phyloP scores from a whole-genome alignment of 2,888 invertebrate species.

The Halictus ligatus region DNA sequence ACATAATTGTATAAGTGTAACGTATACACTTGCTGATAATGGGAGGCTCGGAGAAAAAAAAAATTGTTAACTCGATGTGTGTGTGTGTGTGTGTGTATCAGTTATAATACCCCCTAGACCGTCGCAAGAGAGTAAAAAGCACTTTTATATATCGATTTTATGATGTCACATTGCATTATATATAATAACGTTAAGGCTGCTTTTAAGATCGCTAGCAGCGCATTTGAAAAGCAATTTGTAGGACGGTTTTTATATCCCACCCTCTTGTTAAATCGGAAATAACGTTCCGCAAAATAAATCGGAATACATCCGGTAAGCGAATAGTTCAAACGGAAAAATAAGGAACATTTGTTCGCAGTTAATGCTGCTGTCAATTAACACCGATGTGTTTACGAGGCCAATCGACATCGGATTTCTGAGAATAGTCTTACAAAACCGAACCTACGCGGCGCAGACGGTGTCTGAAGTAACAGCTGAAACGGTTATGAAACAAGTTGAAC shows the following conservation, averaged over 20 bases:
- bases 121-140: slow-evolving; percentile 9
- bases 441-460: neutral
- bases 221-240: slow-evolving; percentile 14
- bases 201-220: slow-evolving; percentile 24
- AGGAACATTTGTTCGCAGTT: no score
- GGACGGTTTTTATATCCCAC: neutral
- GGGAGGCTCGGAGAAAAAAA: neutral
- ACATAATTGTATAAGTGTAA: neutral
- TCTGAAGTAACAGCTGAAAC: neutral
- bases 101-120: slow-evolving; percentile 24
- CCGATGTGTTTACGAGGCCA: neutral
- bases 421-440: neutral
- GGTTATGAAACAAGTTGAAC: neutral
- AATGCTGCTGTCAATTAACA: neutral
- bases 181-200: slow-evolving; percentile 30
- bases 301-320: neutral
- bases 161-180: slow-evolving; percentile 21
- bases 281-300: neutral
- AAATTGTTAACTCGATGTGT: neutral
- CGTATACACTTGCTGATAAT: neutral
- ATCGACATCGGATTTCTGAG: neutral
- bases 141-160: slow-evolving; percentile 27
- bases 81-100: no score
- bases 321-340: neutral
- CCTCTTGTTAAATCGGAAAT: neutral